Evolutionary conservation across 2,888 invertebrate genomes (phyloP), one percentile per base, ranked within the genome.

Genomic region (Mesorhabditis spiculigera): DNA sequence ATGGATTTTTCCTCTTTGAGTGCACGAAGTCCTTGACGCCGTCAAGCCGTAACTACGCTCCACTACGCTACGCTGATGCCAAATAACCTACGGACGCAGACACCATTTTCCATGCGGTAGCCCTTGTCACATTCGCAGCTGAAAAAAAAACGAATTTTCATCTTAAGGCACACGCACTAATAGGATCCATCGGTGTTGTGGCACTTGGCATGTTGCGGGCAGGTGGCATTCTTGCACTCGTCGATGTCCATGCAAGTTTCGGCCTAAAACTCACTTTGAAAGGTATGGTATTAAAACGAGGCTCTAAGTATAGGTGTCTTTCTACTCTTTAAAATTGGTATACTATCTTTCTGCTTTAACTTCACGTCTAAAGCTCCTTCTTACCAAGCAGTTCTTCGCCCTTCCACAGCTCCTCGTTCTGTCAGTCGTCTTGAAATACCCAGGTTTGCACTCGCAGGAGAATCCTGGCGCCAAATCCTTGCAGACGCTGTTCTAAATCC

Each of bases 361-460:
- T 28, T 28, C 3, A 28, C 28, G 28, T 28, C 28, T 28, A 28
- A 28, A 28, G 1, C 28, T 28, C 28, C 28, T 28, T 50, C 58
- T 50, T 50, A 50, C 58, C 58, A 50, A n/a, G 3, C 58, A 50
- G n/a, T 50, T 10, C 58, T 50, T 50, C 1, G 10, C 58, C n/a
- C 58, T 50, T 50, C 58, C 58, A 50, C 58, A 50, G 58, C 58
- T 50, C 58, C 58, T 50, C 58, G 58, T 50, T n/a, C 58, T 50
- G 58, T 50, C 58, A 50, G n/a, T n/a, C 58, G 58, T 13, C n/a
- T 50, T 50, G 58, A 50, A 50, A 50, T 50, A 50, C n/a, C 58
- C 58, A n/a, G 58, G 58, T 50, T 50, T 50, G n/a, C 58, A 50
- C 58, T 50, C 10, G 3, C 58, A 50, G 58, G 10, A 13, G 58